These are phyloP conservation scores for Anoplius nigerrimus DNA, from an alignment of 2,888 invertebrate species.

Conservation along the genomic window DNA sequence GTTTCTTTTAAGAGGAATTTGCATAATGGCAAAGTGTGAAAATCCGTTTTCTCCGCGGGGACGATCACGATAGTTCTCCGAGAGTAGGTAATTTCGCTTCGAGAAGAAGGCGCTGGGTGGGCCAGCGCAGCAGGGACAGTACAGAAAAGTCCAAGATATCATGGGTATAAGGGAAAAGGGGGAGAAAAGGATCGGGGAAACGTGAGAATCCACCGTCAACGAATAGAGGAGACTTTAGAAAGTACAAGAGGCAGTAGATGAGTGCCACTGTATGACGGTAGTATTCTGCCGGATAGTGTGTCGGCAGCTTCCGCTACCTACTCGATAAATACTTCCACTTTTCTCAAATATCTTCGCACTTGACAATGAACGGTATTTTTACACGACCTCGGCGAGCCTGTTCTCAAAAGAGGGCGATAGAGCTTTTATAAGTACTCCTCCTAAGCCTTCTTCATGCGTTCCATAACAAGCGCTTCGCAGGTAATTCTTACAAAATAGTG, in stretches of 20 bases:
- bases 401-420: too few relatives aligned
- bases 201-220: too few relatives aligned
- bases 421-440: too few relatives aligned
- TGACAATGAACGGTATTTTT: too few relatives aligned
- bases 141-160: conserved; percentile 11
- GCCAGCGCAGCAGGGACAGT: conserved; percentile 17
- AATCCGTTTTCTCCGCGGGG: conserved; percentile 60
- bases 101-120: not conserved
- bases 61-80: conserved; percentile 54
- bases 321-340: conserved; percentile 46
- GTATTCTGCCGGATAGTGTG: conserved; percentile 33
- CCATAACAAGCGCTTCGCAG: too few relatives aligned
- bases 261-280: conserved; percentile 20
- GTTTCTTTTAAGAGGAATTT: conserved; percentile 66
- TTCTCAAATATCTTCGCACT: conserved; percentile 5
- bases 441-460: too few relatives aligned
- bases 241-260: conserved; percentile 2
- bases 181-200: not conserved
- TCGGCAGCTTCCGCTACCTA: conserved; percentile 35
- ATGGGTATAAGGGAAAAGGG: conserved; percentile 11
- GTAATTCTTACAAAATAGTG: too few relatives aligned
- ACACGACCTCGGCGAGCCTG: too few relatives aligned
- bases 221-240: conserved; percentile 10
- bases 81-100: conserved; percentile 54
- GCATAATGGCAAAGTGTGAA: conserved; percentile 67